Conservation (phyloP, 2,888 invertebrate genomes). For the Julus scanicus region DNA sequence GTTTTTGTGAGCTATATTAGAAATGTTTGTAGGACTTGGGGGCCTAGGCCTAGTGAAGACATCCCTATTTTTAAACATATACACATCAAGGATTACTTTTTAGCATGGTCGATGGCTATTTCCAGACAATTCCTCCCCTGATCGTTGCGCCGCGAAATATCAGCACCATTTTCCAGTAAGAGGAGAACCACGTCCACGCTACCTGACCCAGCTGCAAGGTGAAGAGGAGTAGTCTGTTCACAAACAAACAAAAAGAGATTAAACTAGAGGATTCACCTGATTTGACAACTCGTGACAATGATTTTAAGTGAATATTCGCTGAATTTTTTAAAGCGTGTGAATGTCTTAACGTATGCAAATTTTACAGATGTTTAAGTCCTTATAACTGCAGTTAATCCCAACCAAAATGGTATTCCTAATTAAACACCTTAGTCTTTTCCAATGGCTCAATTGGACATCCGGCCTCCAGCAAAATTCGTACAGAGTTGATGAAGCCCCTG, state of each 20-base stretch:
- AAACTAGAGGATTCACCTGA: neutral
- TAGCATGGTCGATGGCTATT: slow-evolving; percentile 66
- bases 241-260: too few species aligned
- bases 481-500: slow-evolving; percentile 65
- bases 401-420: too few species aligned
- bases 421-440: slow-evolving; percentile 65
- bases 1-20: too few species aligned
- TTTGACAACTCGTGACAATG: too few species aligned
- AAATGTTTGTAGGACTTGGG: too few species aligned
- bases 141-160: slow-evolving; percentile 64
- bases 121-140: slow-evolving; percentile 67
- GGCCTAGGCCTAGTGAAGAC: too few species aligned
- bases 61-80: too few species aligned
- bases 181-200: slow-evolving; percentile 66
- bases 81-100: slow-evolving; percentile 61
- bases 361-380: too few species aligned
- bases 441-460: slow-evolving; percentile 67
- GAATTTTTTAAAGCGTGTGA: too few species aligned
- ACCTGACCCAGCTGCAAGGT: slow-evolving; percentile 66
- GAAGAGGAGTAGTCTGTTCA: slow-evolving; percentile 67
- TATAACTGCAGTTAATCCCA: too few species aligned
- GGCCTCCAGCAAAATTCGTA: slow-evolving; percentile 64
- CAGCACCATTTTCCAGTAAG: slow-evolving; percentile 65
- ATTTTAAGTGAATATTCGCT: too few species aligned
- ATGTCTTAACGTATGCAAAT: too few species aligned